Conservation (phyloP, 2,888 invertebrate species). For the Colletes collaris region DNA sequence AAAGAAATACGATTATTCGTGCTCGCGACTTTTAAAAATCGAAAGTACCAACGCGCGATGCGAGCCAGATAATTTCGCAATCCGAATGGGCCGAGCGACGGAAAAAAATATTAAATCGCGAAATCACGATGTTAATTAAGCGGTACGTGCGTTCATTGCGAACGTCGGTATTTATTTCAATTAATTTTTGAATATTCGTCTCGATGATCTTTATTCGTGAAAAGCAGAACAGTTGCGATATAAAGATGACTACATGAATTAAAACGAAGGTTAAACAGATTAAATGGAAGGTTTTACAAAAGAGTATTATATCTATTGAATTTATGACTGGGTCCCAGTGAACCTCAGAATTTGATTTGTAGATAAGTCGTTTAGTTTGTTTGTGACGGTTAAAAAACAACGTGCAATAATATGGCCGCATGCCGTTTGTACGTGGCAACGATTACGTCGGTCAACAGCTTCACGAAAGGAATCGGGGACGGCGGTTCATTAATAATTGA, state of each 20-base stretch:
- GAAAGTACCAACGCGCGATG: constrained; percentile 14
- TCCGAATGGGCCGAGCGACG: neutral
- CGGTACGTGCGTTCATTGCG: neutral
- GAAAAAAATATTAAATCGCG: neutral
- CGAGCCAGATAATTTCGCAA: neutral
- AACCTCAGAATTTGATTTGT: neutral
- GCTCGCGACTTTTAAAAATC: neutral
- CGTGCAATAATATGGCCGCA: neutral
- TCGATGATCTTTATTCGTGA: neutral
- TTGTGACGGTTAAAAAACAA: neutral
- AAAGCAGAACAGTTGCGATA: no score
- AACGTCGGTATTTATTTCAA: neutral
- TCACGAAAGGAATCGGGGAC: constrained; percentile 52
- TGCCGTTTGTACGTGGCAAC: neutral
- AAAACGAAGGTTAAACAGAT: no score
- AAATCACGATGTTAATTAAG: constrained; percentile 8
- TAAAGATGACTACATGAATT: no score
- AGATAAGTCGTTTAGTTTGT: neutral
- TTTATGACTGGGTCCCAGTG: neutral
- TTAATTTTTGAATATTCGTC: neutral
- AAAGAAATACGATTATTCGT: neutral
- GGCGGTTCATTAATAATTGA: constrained; percentile 66
- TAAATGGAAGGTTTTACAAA: no score
- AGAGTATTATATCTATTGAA: no score
- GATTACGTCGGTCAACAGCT: constrained; percentile 30